Evolutionary conservation across 2,797 vertebrate species (phyloP), one percentile per base, ranked within the genome.

Genomic region (Enteromius trimaculatus): DNA sequence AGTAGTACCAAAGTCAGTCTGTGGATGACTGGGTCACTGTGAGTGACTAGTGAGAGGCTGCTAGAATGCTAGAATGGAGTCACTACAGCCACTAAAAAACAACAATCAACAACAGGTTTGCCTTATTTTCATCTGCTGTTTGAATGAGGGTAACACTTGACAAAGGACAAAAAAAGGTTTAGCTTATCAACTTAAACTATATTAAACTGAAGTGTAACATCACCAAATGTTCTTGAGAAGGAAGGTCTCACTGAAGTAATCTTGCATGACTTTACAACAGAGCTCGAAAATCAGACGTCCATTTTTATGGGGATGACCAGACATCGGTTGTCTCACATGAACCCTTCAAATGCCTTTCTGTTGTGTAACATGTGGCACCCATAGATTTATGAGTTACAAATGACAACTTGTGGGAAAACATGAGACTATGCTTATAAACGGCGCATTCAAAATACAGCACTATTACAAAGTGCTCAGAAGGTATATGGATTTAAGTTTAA

Each of bases 281-380:
- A 51, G 76, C 68, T 74, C 6, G 60, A 82, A 82, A 82, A 58
- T 80, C 62, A 47, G 42, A n/a, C 37, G 34, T 58, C 17, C 17
- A 21, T 10, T 65, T 86, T 86, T 68, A 83, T 74, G 58, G 8
- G 64, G 34, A 31, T 69, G 34, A 85, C 70, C 16, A 82, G 76
- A 87, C 51, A 19, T 31, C 49, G 55, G 83, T 65, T 87, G 71
- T 83, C 62, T 82, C 47, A 80, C 84, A 79, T 21, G 14, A 19
- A 79, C 34, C 39, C 21, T 8, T n/a, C 62, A 86, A 47, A 86
- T 82, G 8, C 42, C 70, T 64, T 65, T 65, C 37, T 49, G 39
- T 42, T 26, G 31, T 72, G 68, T 80, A 29, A 64, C 51, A 77
- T 60, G 76, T 60, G 64, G 34, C 62, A 83, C 77, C 13, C n/a